phyloP scores from a whole-genome alignment of 2,888 invertebrate species.

The Gymnocheta viridis region DNA sequence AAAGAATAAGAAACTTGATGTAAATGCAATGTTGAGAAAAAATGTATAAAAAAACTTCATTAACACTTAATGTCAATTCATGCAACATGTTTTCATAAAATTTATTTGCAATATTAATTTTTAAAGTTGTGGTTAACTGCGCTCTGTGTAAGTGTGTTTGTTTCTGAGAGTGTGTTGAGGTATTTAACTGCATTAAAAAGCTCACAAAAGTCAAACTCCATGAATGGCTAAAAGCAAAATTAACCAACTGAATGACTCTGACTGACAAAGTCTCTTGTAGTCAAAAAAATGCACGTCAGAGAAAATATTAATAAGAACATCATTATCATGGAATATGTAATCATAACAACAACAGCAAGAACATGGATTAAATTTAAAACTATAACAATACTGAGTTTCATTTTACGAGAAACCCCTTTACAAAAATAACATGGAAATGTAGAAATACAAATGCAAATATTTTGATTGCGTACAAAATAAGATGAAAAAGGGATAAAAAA shows the following conservation, averaged over 20 bases:
- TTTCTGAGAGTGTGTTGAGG: background rate
- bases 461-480: constrained; percentile 64
- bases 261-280: constrained; percentile 41
- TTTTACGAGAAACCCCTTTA: too few relatives aligned
- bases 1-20: constrained; percentile 46
- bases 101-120: constrained; percentile 81
- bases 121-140: constrained; percentile 72
- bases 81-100: constrained; percentile 80
- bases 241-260: constrained; percentile 50
- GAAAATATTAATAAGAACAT: constrained; percentile 65
- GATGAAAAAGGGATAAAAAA: too few relatives aligned
- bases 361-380: background rate
- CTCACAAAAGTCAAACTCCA: constrained; percentile 32
- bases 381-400: constrained; percentile 18
- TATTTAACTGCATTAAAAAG: constrained; percentile 29
- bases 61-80: constrained; percentile 80
- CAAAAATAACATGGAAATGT: constrained; percentile 50
- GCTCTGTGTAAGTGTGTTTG: background rate
- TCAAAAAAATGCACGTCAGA: constrained; percentile 12
- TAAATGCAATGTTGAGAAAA: constrained; percentile 51
- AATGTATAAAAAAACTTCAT: constrained; percentile 75
- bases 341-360: constrained; percentile 4
- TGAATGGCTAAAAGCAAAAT: constrained; percentile 57
- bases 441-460: constrained; percentile 67
- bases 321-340: constrained; percentile 36